Evolutionary conservation across 2,888 invertebrate species (phyloP).

Genomic region (Cinara cedri): DNA sequence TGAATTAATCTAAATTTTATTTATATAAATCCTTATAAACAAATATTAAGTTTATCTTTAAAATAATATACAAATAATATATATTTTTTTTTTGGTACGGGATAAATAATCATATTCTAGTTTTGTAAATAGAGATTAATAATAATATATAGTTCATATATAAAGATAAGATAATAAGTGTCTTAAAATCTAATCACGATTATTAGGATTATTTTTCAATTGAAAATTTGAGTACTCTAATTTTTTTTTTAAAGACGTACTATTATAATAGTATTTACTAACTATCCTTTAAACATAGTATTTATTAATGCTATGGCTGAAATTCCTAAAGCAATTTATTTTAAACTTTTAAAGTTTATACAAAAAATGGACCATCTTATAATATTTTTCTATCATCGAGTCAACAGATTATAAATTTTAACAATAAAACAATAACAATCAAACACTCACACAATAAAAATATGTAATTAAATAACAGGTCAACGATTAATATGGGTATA

Average conservation of each 20-base stretch:
- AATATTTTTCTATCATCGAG: constrained; percentile 25
- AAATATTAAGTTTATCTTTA: background rate
- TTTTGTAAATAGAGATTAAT: constrained; percentile 11
- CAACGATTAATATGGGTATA: constrained; percentile 48
- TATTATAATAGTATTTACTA: background rate
- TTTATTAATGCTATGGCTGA: background rate
- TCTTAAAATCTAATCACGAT: constrained; percentile 9
- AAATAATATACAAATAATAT: background rate
- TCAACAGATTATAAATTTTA: constrained; percentile 43
- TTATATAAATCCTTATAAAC: background rate
- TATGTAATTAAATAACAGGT: constrained; percentile 18
- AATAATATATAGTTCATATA: constrained; percentile 24
- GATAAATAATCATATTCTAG: constrained; percentile 9
- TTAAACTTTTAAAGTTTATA: background rate
- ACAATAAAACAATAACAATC: constrained; percentile 54
- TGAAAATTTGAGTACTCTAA: background rate
- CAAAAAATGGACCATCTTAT: constrained; percentile 23
- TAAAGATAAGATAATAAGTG: constrained; percentile 14
- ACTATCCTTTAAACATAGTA: background rate
- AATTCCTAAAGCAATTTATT: constrained; percentile 18
- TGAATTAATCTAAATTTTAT: background rate
- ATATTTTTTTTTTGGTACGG: background rate
- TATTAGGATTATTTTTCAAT: background rate
- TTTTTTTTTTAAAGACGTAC: background rate
- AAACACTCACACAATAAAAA: constrained; percentile 47